Evolutionary conservation across 2,113 vertebrate species (phyloP).

Genomic region (Synodontis membranacea): DNA sequence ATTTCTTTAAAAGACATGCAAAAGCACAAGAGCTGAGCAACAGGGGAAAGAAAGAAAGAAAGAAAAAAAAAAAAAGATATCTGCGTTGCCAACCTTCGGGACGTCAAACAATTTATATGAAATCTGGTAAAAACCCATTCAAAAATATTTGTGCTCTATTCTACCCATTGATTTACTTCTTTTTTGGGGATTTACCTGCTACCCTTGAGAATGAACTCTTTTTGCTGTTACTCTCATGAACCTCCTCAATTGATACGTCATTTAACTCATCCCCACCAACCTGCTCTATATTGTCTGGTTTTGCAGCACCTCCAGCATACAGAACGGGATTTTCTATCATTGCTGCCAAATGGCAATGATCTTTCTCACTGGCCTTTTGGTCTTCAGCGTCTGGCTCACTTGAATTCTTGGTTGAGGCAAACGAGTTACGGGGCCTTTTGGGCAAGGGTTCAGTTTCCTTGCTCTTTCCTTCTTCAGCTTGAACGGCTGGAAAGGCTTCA

Average conservation of each 20-base stretch:
- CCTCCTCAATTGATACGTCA: neutral
- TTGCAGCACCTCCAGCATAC: constrained; percentile 2
- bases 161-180: constrained; percentile 33
- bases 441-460: constrained; percentile 11
- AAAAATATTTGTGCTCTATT: constrained; percentile 47
- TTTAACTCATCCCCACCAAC: neutral
- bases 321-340: neutral
- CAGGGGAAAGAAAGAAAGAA: neutral
- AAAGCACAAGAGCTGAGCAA: constrained; percentile 32
- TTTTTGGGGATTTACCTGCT: constrained; percentile 47
- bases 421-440: constrained; percentile 33
- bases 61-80: neutral
- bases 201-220: constrained; percentile 23
- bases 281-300: constrained; percentile 8
- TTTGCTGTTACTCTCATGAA: constrained; percentile 34
- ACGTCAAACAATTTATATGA: constrained; percentile 21
- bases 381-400: constrained; percentile 14
- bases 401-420: constrained; percentile 16
- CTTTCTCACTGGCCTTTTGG: constrained; percentile 29
- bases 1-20: constrained; percentile 31
- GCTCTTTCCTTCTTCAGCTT: neutral
- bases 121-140: constrained; percentile 44
- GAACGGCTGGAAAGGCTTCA: neutral
- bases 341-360: neutral
- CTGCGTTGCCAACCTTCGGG: neutral